Percentiles rank a stretch among this genome's conserved stretches.
Evolutionary conservation across 2,888 invertebrate species (phyloP).

Genomic region (Steromphala cineraria): DNA sequence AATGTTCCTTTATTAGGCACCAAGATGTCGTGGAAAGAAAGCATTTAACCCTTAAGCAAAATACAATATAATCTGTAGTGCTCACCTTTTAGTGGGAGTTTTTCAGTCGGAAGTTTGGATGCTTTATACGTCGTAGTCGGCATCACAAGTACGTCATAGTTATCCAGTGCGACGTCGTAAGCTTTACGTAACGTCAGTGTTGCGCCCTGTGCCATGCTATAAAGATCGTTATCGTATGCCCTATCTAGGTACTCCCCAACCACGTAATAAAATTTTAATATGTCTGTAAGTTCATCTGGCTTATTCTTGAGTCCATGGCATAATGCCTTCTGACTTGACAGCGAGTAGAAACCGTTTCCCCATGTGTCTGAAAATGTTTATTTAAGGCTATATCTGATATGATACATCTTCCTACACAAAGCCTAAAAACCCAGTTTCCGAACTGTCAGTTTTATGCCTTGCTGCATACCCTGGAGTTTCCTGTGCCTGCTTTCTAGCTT

Average conservation of each 20-base stretch:
- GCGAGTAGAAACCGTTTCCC: neutral
- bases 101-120: conserved; percentile 34
- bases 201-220: conserved; percentile 50
- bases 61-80: no score
- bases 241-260: conserved; percentile 40
- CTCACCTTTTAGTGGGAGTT: neutral
- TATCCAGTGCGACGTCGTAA: conserved; percentile 52
- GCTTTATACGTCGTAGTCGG: conserved; percentile 58
- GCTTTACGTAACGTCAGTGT: conserved; percentile 37
- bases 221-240: conserved; percentile 46
- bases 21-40: no score
- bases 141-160: conserved; percentile 60
- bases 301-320: conserved; percentile 31
- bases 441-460: no score
- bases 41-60: no score
- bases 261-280: conserved; percentile 33
- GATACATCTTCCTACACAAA: no score
- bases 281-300: conserved; percentile 34
- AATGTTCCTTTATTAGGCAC: no score
- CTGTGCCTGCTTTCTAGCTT: no score
- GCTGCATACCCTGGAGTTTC: no score
- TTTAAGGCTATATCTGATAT: no score
- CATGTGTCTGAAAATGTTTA: no score
- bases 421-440: no score
- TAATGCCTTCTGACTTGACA: conserved; percentile 39